phyloP scores from a whole-genome alignment of 2,888 invertebrate genomes.

The Deroplatys truncata region DNA sequence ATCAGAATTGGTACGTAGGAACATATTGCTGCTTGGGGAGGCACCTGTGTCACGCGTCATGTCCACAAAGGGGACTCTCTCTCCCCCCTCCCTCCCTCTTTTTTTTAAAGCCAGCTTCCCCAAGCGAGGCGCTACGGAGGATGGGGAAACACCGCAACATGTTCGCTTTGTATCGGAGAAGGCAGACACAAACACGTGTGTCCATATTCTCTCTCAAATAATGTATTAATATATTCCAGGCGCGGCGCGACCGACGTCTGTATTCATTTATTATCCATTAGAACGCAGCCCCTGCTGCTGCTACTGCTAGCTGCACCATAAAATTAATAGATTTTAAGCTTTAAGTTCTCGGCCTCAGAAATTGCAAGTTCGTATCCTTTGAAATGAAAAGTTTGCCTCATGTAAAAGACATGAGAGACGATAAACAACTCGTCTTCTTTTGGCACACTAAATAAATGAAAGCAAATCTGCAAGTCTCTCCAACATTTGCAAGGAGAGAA shows the following conservation, averaged over 20 bases:
- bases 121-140: background rate
- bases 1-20: background rate
- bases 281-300: background rate
- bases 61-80: conserved; percentile 19
- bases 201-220: conserved; percentile 15
- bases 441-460: conserved; percentile 23
- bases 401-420: conserved; percentile 27
- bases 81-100: background rate
- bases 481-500: conserved; percentile 8
- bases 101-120: background rate
- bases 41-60: conserved; percentile 21
- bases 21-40: conserved; percentile 12
- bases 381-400: conserved; percentile 2
- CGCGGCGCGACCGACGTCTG: conserved; percentile 15
- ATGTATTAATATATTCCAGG: conserved; percentile 33
- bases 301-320: background rate
- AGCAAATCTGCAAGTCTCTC: conserved; percentile 11
- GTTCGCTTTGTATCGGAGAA: conserved; percentile 4
- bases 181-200: conserved; percentile 26
- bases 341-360: background rate
- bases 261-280: conserved; percentile 31
- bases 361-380: background rate
- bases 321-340: conserved; percentile 19
- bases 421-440: conserved; percentile 19
- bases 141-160: conserved; percentile 22